A percentile compares a stretch with the other conserved stretches of the same genome.
Evolutionary conservation across 2,797 vertebrate genomes (phyloP).

Genomic region (Novumbra hubbsi): DNA sequence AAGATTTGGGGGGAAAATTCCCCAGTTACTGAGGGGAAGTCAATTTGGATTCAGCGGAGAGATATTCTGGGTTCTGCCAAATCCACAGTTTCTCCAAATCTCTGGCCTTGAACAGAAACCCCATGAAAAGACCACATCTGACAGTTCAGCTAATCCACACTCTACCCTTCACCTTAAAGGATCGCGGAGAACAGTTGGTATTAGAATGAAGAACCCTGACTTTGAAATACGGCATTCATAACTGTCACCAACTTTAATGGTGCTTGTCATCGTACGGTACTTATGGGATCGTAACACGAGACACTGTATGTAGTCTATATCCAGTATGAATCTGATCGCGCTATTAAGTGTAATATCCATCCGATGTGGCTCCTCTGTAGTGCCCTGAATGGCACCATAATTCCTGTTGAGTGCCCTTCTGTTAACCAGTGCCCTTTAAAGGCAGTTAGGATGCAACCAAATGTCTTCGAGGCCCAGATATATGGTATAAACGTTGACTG

Average conservation of each 20-base stretch:
- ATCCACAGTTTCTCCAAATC: conserved; percentile 68
- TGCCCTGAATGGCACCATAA: neutral
- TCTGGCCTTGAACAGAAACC: conserved; percentile 59
- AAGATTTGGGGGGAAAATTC: conserved; percentile 9
- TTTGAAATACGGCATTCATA: conserved; percentile 19
- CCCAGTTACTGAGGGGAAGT: conserved; percentile 38
- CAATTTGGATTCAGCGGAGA: conserved; percentile 63
- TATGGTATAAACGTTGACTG: too few relatives aligned
- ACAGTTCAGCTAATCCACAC: conserved; percentile 27
- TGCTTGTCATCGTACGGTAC: too few relatives aligned
- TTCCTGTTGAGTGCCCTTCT: neutral
- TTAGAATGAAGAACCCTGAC: neutral
- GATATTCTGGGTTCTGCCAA: conserved; percentile 62
- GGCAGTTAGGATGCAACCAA: neutral
- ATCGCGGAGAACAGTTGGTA: conserved; percentile 12
- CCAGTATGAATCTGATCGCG: too few relatives aligned
- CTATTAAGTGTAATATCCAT: too few relatives aligned
- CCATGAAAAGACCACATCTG: conserved; percentile 49
- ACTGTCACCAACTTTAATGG: neutral
- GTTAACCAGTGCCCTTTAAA: neutral
- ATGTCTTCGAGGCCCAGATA: too few relatives aligned
- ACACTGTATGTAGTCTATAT: too few relatives aligned
- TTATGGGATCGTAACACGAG: too few relatives aligned
- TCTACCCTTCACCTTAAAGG: conserved; percentile 51
- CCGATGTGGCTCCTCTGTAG: neutral